Conservation (phyloP, 1,140 invertebrate genomes). For the Metopolophium dirhodum region DNA sequence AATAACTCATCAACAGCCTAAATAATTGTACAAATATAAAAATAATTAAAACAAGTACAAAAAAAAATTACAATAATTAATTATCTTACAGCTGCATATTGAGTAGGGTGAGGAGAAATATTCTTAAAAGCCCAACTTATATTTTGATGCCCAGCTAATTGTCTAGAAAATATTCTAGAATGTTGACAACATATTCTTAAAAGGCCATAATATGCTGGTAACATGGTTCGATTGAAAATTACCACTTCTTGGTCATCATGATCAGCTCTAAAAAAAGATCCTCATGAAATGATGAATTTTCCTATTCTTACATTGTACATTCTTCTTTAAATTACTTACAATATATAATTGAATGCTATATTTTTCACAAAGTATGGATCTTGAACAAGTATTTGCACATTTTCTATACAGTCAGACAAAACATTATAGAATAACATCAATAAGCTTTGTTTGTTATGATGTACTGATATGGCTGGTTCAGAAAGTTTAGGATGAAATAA, state of each 20-base stretch:
- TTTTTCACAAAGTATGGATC: conserved; percentile 87
- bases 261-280: conserved; percentile 73
- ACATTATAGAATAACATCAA: conserved; percentile 92
- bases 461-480: conserved; percentile 92
- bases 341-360: conserved; percentile 95
- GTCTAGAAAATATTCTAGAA: conserved; percentile 81
- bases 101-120: conserved; percentile 90
- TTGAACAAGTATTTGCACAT: conserved; percentile 83
- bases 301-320: background rate
- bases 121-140: conserved; percentile 96
- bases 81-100: conserved; percentile 78
- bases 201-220: conserved; percentile 93
- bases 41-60: conserved; percentile 43
- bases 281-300: background rate
- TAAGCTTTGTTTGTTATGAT: conserved; percentile 93
- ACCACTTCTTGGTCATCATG: conserved; percentile 95
- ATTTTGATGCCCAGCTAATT: conserved; percentile 90
- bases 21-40: conserved; percentile 27
- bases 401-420: conserved; percentile 89
- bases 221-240: conserved; percentile 89
- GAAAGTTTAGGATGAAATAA: conserved; percentile 92
- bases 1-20: conserved; percentile 90
- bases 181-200: conserved; percentile 87
- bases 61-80: background rate
- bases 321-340: conserved; percentile 72